Percentiles rank a stretch among this genome's conserved stretches.
These are phyloP conservation scores for Tenualosa ilisha DNA, from an alignment of 2,797 vertebrate genomes.

Conservation along the genomic window DNA sequence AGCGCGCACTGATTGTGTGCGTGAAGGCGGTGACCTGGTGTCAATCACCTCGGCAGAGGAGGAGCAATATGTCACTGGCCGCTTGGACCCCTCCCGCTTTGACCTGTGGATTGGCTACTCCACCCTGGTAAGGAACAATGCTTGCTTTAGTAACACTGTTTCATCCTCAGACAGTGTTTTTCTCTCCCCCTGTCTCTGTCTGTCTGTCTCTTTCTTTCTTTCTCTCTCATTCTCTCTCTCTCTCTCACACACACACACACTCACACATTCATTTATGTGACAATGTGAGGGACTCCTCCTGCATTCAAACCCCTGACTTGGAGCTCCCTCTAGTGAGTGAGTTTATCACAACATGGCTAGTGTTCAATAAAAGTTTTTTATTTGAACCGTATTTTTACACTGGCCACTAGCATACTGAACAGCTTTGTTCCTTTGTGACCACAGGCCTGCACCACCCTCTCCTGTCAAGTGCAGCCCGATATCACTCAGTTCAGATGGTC, in stretches of 20 bases:
- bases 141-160: no score
- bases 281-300: no score
- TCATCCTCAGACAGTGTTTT: no score
- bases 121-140: constrained; percentile 68
- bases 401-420: no score
- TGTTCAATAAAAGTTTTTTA: no score
- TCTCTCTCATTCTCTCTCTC: not conserved
- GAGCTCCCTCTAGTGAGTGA: not conserved
- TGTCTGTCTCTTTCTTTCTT: no score
- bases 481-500: constrained; percentile 68
- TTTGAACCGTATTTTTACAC: no score
- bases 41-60: constrained; percentile 65
- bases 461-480: constrained; percentile 68
- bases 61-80: constrained; percentile 63
- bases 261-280: not conserved
- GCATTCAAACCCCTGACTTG: no score
- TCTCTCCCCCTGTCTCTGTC: no score
- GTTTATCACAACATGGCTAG: not conserved
- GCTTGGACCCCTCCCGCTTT: constrained; percentile 47
- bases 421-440: constrained; percentile 21
- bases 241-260: not conserved
- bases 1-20: constrained; percentile 71
- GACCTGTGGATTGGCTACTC: constrained; percentile 78
- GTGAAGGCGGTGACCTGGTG: constrained; percentile 73
- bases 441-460: constrained; percentile 75